Evolutionary conservation across 2,888 invertebrate species (phyloP).

Genomic region (Gerosis bhagava): DNA sequence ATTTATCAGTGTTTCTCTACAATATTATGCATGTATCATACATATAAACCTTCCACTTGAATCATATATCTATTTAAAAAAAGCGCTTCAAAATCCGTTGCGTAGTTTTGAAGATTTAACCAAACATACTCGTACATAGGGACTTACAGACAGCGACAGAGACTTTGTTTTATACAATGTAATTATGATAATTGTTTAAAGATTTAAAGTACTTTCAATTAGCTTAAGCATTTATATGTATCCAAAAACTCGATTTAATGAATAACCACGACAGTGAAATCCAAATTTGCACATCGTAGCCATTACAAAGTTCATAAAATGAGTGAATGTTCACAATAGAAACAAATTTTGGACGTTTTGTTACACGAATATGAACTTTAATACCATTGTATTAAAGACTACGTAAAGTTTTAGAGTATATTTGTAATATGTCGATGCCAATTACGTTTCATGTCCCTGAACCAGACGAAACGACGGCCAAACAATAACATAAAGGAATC

Average conservation of each 20-base stretch:
- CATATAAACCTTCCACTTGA: no score
- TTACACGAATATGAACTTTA: slow-evolving; percentile 14
- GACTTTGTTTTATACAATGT: no score
- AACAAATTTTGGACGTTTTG: background rate
- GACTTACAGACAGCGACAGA: no score
- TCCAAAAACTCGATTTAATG: background rate
- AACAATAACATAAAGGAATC: slow-evolving; percentile 78
- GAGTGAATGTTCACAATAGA: slow-evolving; percentile 4
- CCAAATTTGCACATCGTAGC: slow-evolving; percentile 8
- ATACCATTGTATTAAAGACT: slow-evolving; percentile 2
- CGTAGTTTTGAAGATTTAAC: no score
- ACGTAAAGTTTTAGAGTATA: slow-evolving; percentile 16
- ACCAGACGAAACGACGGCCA: slow-evolving; percentile 60
- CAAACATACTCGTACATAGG: no score
- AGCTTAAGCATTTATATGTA: no score
- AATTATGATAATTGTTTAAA: no score
- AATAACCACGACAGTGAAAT: slow-evolving; percentile 8
- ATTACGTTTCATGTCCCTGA: slow-evolving; percentile 64
- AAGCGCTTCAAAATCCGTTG: no score
- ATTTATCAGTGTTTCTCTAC: no score
- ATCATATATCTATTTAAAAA: no score
- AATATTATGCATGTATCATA: no score
- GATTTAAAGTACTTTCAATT: no score
- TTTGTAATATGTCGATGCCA: slow-evolving; percentile 42
- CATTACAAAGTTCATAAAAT: slow-evolving; percentile 19